A percentile compares a stretch with the other conserved stretches of the same genome.
Evolutionary conservation across 2,113 vertebrate species (phyloP).

Genomic region (Paradoxurus hermaphroditus): DNA sequence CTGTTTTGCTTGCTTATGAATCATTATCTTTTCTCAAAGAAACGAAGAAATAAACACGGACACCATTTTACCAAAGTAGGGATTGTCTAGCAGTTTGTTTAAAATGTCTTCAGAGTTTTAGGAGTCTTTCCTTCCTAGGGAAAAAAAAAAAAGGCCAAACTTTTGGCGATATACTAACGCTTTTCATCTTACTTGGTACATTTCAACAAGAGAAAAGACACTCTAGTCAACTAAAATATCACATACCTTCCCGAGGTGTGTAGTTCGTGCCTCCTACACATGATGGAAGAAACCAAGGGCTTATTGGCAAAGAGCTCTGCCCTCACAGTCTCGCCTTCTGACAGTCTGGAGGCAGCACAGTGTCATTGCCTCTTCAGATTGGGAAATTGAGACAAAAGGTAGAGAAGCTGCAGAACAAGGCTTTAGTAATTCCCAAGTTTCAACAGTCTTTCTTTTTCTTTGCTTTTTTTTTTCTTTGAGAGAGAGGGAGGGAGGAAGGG

Average conservation of each 20-base stretch:
- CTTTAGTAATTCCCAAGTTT: background rate
- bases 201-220: background rate
- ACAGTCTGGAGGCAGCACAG: background rate
- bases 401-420: background rate
- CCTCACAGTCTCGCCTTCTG: background rate
- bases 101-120: background rate
- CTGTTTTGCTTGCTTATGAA: background rate
- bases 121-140: background rate
- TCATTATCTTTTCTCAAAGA: constrained; percentile 22
- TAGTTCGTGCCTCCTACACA: background rate
- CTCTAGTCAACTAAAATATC: background rate
- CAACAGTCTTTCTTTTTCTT: background rate
- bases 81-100: background rate
- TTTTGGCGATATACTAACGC: background rate
- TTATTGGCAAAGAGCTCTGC: constrained; percentile 8
- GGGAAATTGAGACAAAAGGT: constrained; percentile 52
- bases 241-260: background rate
- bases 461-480: too few species aligned
- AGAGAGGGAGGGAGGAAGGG: too few species aligned
- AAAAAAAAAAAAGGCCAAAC: background rate
- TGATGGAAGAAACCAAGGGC: background rate
- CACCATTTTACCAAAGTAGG: background rate
- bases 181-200: background rate
- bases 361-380: background rate
- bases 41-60: background rate